phyloP scores from a whole-genome alignment of 2,888 invertebrate genomes.

The Camponotus fellah region DNA sequence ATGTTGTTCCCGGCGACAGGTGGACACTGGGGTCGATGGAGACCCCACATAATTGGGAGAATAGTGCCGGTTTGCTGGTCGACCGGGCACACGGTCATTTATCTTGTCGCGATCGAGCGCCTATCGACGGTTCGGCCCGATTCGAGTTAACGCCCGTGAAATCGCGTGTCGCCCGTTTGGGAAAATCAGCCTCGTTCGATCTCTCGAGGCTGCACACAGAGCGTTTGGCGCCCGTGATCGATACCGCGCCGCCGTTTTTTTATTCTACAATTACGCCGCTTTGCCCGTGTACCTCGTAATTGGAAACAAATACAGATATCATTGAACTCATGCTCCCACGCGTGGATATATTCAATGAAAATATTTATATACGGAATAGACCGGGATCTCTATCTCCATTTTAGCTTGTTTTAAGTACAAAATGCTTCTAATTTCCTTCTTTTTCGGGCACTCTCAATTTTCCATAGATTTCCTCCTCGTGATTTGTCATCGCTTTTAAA shows the following conservation, averaged over 20 bases:
- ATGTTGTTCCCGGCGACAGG: conserved; percentile 80
- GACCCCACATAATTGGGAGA: conserved; percentile 80
- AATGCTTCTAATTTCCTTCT: neutral
- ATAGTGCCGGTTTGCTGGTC: conserved; percentile 80
- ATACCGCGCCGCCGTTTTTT: conserved; percentile 57
- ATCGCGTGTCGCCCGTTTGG: conserved; percentile 77
- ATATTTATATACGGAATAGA: conserved; percentile 49
- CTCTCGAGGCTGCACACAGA: conserved; percentile 47
- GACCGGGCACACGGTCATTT: conserved; percentile 80
- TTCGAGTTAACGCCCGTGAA: conserved; percentile 80
- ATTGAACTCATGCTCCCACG: conserved; percentile 26
- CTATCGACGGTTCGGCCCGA: conserved; percentile 76
- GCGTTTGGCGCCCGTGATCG: conserved; percentile 59
- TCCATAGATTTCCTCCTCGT: neutral
- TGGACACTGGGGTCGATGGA: conserved; percentile 78
- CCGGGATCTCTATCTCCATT: neutral
- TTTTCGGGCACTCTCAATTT: neutral
- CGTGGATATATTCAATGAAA: conserved; percentile 17
- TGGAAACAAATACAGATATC: conserved; percentile 55
- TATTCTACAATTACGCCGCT: conserved; percentile 2
- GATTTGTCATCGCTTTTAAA: neutral
- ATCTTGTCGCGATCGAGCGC: conserved; percentile 80
- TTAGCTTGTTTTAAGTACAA: neutral
- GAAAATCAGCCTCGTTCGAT: conserved; percentile 74
- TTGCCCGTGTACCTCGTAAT: conserved; percentile 39